Base-by-base conservation (phyloP, 2,888 invertebrate genomes). In the Leucophenga montana region DNA sequence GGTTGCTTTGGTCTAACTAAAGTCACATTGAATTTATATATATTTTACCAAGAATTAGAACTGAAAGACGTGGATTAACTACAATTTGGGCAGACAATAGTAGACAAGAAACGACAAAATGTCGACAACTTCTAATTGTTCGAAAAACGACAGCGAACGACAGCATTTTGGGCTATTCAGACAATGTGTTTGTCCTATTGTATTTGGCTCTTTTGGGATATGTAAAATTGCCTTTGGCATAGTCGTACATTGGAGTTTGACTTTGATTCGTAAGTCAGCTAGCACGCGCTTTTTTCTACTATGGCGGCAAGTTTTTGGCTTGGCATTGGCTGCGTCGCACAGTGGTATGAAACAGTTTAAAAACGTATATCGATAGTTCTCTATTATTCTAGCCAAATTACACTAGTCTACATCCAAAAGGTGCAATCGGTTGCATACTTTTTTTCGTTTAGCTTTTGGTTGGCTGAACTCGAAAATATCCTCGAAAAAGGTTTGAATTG, bases 11-110 rank as follows among this genome's bases (percentile, higher is more conserved):
- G 67, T 57, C 65, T 59, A 56, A 80, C 78, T 82, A 74, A 77
- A 82, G 75, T 83, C 85, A 80, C 76, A 77, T 82, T 82, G 74
- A 66, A 77, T 85, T 85, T 82, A 11, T 39, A 33, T 82, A 11
- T 39, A 33, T 22, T 27, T 2, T 27, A 27, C 4, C 27, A 39
- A 39, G 39, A 39, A 39, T 39, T 39, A 39, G 68, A 70, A 67
- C 68, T 69, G 69, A 69, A 78, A 77, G 73, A 73, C 70, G 71
- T 74, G 74, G 67, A 76, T 71, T 69, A 66, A 71, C 71, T 71
- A 71, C 73, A 70, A 39, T 39, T 39, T 39, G 1, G 70, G 71
- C 66, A 68, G 64, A 57, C 50, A 54, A 20, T 16, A 66, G 48
- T 44, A 71, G 65, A 56, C 44, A 57, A 57, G 39, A 16, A 67